These are phyloP conservation scores for Cynocephalus volans DNA, from an alignment of 2,113 vertebrate genomes.

Conservation along the genomic window DNA sequence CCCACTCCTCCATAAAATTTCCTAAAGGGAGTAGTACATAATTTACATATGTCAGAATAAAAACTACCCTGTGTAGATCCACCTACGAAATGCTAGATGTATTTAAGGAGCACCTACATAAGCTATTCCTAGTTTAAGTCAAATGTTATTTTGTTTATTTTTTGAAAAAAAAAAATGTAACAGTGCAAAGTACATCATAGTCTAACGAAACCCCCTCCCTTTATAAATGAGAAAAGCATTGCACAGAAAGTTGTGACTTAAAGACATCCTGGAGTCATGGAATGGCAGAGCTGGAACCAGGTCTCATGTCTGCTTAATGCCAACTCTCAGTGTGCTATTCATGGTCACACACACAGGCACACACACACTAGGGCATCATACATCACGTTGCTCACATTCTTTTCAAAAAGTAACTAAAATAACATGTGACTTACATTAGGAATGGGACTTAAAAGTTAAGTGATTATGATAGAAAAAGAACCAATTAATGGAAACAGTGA, in stretches of 20 bases:
- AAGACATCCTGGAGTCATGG: neutral
- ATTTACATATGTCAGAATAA: neutral
- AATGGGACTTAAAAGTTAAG: constrained; percentile 21
- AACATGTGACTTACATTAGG: constrained; percentile 14
- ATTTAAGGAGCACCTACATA: neutral
- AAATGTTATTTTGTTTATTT: neutral
- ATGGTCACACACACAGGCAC: neutral
- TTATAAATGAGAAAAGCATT: neutral
- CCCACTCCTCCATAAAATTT: neutral
- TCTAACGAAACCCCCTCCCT: neutral
- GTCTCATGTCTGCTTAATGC: neutral
- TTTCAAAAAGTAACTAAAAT: constrained; percentile 56
- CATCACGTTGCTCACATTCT: neutral
- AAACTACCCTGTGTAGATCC: neutral
- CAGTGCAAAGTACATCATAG: neutral
- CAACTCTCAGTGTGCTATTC: neutral
- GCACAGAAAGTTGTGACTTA: neutral
- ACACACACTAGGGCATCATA: neutral
- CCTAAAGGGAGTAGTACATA: neutral
- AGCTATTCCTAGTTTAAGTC: neutral
- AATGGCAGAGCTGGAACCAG: neutral
- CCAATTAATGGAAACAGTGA: constrained; percentile 19
- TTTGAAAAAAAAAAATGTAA: neutral
- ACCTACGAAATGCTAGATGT: neutral
- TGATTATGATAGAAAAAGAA: neutral